A percentile compares a stretch with the other conserved stretches of the same genome.
Conservation (phyloP, 2,113 vertebrate species). For the Microcebus murinus region DNA sequence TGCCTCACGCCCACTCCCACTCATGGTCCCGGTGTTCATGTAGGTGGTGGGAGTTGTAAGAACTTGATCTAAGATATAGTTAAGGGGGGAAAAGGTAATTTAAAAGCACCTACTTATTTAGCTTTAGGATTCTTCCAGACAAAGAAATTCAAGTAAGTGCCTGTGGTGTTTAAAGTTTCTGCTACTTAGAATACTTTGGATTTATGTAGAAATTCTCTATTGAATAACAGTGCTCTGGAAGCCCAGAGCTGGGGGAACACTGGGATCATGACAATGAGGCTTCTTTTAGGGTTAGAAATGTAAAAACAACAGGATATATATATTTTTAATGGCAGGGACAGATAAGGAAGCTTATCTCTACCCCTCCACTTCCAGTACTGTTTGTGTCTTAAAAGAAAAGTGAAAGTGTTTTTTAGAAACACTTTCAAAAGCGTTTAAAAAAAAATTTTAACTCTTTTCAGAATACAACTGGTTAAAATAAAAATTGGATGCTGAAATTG, state of each 20-base stretch:
- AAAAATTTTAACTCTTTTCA: neutral
- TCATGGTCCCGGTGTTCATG: neutral
- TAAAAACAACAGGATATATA: neutral
- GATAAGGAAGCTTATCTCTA: neutral
- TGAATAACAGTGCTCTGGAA: neutral
- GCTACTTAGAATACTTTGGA: neutral
- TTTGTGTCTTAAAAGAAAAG: neutral
- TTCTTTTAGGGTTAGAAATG: neutral
- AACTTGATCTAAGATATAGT: neutral
- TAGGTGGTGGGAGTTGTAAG: neutral
- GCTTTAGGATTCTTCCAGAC: neutral
- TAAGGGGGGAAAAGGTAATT: neutral
- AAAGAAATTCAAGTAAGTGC: neutral
- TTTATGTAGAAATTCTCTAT: neutral
- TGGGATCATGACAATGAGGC: neutral
- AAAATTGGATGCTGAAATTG: neutral
- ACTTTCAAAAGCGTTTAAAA: neutral
- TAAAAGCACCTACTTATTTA: neutral
- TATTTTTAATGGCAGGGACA: neutral
- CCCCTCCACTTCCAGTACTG: neutral
- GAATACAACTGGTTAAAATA: neutral
- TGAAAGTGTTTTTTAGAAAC: neutral
- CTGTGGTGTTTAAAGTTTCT: neutral
- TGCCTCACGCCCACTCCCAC: neutral
- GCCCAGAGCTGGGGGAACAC: accelerated